Evolutionary conservation across 2,797 vertebrate species (phyloP).

Genomic region (Sylvilagus floridanus): DNA sequence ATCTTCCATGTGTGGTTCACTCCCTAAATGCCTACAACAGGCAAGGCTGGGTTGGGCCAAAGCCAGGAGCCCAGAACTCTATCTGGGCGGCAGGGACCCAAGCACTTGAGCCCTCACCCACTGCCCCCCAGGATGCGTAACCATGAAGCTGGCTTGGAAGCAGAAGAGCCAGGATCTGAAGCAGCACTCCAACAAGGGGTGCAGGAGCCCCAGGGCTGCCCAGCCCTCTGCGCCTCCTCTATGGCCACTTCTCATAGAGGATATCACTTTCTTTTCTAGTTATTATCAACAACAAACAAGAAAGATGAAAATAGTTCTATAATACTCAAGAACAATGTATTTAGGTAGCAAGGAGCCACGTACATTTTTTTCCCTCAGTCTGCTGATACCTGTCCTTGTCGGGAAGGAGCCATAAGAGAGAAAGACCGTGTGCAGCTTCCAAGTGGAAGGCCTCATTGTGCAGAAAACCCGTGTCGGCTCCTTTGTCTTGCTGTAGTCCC

Average conservation of each 20-base stretch:
- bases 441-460: neutral
- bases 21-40: too few species aligned
- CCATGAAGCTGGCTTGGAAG: too few species aligned
- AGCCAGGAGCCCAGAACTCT: too few species aligned
- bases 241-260: neutral
- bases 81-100: too few species aligned
- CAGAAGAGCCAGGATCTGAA: too few species aligned
- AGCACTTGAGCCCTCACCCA: too few species aligned
- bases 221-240: neutral
- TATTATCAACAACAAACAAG: neutral
- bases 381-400: neutral
- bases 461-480: neutral
- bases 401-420: neutral
- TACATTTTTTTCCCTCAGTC: neutral
- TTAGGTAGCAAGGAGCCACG: neutral
- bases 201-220: too few species aligned
- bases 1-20: too few species aligned
- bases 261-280: constrained; percentile 39
- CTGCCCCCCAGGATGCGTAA: too few species aligned
- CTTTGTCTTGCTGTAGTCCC: neutral
- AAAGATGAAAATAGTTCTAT: neutral
- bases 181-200: too few species aligned
- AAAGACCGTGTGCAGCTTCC: neutral
- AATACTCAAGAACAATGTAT: neutral
- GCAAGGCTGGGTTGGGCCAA: too few species aligned